Evolutionary conservation across 2,888 invertebrate species (phyloP).

Genomic region (Oxyteleia sp.): DNA sequence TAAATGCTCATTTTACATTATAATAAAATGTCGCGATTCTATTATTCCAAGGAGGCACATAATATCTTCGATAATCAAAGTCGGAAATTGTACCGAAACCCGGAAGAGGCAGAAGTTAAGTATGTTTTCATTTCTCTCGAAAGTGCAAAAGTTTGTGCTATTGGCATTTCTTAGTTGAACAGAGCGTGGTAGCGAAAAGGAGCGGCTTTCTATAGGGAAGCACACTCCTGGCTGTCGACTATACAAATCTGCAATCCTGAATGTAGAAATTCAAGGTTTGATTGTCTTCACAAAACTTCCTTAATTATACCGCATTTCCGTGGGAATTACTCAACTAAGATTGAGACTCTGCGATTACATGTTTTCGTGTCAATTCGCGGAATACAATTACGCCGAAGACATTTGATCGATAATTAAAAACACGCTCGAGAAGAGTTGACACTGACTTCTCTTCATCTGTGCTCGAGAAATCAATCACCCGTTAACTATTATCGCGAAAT

Average conservation of each 20-base stretch:
- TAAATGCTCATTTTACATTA: slow-evolving; percentile 17
- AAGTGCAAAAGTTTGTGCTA: slow-evolving; percentile 71
- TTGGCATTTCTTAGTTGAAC: slow-evolving; percentile 67
- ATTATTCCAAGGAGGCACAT: slow-evolving; percentile 33
- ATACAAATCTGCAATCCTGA: slow-evolving; percentile 73
- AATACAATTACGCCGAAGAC: slow-evolving; percentile 37
- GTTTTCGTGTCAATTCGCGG: slow-evolving; percentile 54
- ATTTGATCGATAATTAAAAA: slow-evolving; percentile 52
- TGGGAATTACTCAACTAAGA: slow-evolving; percentile 73
- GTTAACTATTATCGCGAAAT: slow-evolving; percentile 20
- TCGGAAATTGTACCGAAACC: slow-evolving; percentile 29
- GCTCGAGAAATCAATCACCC: background rate
- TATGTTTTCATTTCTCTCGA: slow-evolving; percentile 65
- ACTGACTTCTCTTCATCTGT: background rate
- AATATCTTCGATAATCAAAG: slow-evolving; percentile 54
- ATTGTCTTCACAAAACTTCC: slow-evolving; percentile 86
- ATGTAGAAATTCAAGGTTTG: slow-evolving; percentile 76
- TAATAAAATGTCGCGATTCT: slow-evolving; percentile 39
- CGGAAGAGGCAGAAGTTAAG: slow-evolving; percentile 53
- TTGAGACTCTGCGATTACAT: slow-evolving; percentile 60
- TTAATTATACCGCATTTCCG: slow-evolving; percentile 84
- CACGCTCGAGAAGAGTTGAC: background rate
- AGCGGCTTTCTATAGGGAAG: slow-evolving; percentile 27
- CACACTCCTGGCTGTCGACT: slow-evolving; percentile 56
- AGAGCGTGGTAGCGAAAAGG: slow-evolving; percentile 22